Percentiles rank a stretch among this genome's conserved stretches.
phyloP scores from a whole-genome alignment of 2,888 invertebrate genomes.

The Lasioglossum lativentre region DNA sequence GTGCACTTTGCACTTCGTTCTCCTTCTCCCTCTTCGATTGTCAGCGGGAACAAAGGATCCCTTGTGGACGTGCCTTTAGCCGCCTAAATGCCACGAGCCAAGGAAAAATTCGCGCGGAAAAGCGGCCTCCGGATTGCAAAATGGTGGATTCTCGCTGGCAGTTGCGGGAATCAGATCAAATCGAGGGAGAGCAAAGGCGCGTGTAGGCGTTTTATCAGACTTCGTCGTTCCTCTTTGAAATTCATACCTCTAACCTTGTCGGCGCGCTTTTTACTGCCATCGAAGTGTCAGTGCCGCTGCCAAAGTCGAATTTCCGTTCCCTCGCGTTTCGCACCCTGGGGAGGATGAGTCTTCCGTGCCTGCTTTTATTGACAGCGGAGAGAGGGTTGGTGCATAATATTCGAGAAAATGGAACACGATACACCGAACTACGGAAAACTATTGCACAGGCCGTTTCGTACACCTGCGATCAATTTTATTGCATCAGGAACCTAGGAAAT shows the following conservation, averaged over 20 bases:
- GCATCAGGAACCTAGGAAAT: not conserved
- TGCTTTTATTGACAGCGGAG: constrained; percentile 11
- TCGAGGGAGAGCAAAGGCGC: constrained; percentile 22
- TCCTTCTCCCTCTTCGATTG: not conserved
- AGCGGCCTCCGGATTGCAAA: constrained; percentile 12
- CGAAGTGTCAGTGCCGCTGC: constrained; percentile 53
- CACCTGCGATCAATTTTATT: not conserved
- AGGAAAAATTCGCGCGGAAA: constrained; percentile 4
- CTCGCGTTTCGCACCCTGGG: not conserved
- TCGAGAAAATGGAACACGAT: not conserved
- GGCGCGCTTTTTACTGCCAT: constrained; percentile 44
- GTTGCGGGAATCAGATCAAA: constrained; percentile 52
- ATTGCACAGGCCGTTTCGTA: not conserved
- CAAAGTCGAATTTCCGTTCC: constrained; percentile 67
- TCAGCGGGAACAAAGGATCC: constrained; percentile 37
- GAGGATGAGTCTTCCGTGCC: not conserved
- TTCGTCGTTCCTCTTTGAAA: constrained; percentile 60
- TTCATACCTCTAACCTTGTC: constrained; percentile 62
- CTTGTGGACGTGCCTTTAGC: constrained; percentile 29
- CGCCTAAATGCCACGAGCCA: not conserved
- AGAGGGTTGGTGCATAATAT: not conserved
- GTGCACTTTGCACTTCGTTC: no score
- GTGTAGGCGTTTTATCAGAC: constrained; percentile 56
- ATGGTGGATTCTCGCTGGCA: constrained; percentile 14
- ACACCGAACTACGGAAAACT: not conserved